These are phyloP conservation scores for Cephus rjabovi DNA, from an alignment of 2,888 invertebrate species.

Conservation along the genomic window DNA sequence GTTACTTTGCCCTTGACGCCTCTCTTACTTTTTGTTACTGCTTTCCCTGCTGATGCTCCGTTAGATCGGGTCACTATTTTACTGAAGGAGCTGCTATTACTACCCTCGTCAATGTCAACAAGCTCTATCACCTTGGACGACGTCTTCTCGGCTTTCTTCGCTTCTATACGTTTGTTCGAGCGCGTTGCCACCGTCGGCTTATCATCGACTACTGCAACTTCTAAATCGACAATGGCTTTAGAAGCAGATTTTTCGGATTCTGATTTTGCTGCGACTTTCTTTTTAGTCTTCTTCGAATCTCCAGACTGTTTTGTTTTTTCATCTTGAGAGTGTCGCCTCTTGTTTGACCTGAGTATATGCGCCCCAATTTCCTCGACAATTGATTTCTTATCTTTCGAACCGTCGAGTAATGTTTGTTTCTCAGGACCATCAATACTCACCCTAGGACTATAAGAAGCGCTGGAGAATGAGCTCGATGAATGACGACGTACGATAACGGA, in stretches of 20 bases:
- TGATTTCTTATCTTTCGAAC: constrained; percentile 15
- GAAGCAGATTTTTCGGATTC: constrained; percentile 21
- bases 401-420: constrained; percentile 31
- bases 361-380: constrained; percentile 40
- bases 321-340: constrained; percentile 46
- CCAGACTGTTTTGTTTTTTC: constrained; percentile 34
- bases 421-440: constrained; percentile 65
- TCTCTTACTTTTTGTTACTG: constrained; percentile 51
- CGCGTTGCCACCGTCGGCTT: constrained; percentile 23
- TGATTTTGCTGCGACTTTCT: constrained; percentile 23
- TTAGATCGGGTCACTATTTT: constrained; percentile 31
- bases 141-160: constrained; percentile 16
- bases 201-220: constrained; percentile 19
- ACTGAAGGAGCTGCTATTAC: constrained; percentile 25
- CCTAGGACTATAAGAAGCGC: constrained; percentile 75
- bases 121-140: constrained; percentile 7
- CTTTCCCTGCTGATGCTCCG: constrained; percentile 36
- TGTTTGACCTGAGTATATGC: constrained; percentile 45
- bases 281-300: constrained; percentile 44
- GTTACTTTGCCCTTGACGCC: constrained; percentile 47
- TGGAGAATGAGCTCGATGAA: constrained; percentile 86
- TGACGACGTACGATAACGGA: constrained; percentile 85
- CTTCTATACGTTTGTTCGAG: constrained; percentile 26
- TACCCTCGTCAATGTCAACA: constrained; percentile 37
- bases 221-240: constrained; percentile 14